These are phyloP conservation scores for Neelides folsomi DNA, from an alignment of 2,888 invertebrate species.

Conservation along the genomic window DNA sequence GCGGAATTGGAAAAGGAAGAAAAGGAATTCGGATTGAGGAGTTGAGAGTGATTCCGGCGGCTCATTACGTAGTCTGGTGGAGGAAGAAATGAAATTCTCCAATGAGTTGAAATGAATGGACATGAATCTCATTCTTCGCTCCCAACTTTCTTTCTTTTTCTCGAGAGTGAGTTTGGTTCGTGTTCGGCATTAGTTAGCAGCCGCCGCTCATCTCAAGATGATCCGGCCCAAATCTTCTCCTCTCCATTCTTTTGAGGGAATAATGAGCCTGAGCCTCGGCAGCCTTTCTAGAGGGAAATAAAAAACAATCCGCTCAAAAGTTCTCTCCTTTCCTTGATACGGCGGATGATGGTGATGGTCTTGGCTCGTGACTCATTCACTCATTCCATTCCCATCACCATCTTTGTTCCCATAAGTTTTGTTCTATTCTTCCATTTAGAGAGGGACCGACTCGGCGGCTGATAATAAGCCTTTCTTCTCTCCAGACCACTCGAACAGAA, in stretches of 20 bases:
- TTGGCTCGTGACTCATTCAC: slow-evolving; percentile 9
- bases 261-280: slow-evolving; percentile 4
- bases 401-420: slow-evolving; percentile 10
- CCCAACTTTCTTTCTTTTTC: neutral
- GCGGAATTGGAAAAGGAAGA: too few species aligned
- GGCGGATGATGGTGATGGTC: too few species aligned
- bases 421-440: too few species aligned
- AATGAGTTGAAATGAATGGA: slow-evolving; percentile 17
- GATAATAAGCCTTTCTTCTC: neutral
- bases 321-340: too few species aligned
- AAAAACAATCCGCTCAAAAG: slow-evolving; percentile 7
- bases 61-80: slow-evolving; percentile 18
- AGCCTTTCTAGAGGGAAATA: slow-evolving; percentile 3
- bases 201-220: neutral
- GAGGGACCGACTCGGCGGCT: neutral
- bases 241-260: slow-evolving; percentile 7
- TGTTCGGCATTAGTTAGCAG: slow-evolving; percentile 22
- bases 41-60: too few species aligned
- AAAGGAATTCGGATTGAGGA: too few species aligned
- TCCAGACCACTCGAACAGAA: slow-evolving; percentile 12
- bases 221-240: slow-evolving; percentile 7
- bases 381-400: neutral
- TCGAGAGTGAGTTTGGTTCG: slow-evolving; percentile 6
- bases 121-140: slow-evolving; percentile 11
- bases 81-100: slow-evolving; percentile 17